Evolutionary conservation across 30 jellyfish, hydroid and myxozoan species (phyloP), one percentile per base, ranked within the genome.

Genomic region (Pelagia noctiluca): DNA sequence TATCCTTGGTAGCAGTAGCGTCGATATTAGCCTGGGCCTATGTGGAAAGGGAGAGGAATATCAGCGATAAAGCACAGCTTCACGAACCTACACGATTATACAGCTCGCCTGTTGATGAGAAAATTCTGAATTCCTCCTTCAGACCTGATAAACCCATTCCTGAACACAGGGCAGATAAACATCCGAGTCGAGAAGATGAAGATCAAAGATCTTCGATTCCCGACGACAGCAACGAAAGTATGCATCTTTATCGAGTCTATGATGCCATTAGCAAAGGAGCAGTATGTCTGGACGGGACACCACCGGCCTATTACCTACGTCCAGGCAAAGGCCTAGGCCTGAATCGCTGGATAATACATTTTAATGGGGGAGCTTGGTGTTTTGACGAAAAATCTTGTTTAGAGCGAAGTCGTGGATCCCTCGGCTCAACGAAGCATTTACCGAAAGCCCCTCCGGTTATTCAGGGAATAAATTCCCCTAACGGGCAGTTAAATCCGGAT

Each of bases 281-380:
- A n/a, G 97, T 95, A 31, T 95, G 99, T 83, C 67, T 95, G 47
- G 99, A 95, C 70, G 99, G 99, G 3, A 90, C 96, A 3, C 97
- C 99, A 35, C 99, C 99, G 36, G 99, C 99, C 30, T 95, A 95
- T 80, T 95, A 95, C 50, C 80, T 90, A 36, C 96, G 99, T 19
- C 97, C 94, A 11, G 99, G 99, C 8, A 83, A 64, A 60, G 99
- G 90, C 57, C 79, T 71, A 2, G 96, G 97, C 35, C 80, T 89
- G 35, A 89, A 85, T 48, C 90, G 95, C 25, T 95, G 99, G 99
- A 78, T 95, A 26, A 80, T 95, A 21, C 99, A 95, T 42, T 95
- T 95, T 60, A 95, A 95, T 50, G 99, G 99, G 22, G 99, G 99
- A 11, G 99, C 99, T 3, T 95, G 99, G 99, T 95, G 99, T 75